These are phyloP conservation scores for Alaudala cheleensis DNA, from an alignment of 2,113 vertebrate genomes.

Conservation along the genomic window DNA sequence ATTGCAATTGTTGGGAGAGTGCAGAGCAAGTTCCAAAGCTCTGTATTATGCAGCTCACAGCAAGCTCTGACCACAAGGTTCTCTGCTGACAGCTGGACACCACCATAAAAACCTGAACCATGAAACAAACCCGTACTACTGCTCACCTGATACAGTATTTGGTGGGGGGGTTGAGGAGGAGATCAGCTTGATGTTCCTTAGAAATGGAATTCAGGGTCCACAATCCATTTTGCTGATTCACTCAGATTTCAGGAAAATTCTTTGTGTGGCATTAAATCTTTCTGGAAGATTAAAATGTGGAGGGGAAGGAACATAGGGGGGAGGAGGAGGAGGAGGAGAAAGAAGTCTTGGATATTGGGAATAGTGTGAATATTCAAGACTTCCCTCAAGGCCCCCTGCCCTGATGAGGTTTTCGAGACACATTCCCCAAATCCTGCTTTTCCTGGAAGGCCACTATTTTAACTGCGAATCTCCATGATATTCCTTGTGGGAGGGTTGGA, in stretches of 20 bases:
- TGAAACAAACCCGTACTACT: not conserved
- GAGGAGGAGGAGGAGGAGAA: not conserved
- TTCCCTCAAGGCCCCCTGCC: not conserved
- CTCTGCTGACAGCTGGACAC: not conserved
- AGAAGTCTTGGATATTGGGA: not conserved
- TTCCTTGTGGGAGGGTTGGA: not conserved
- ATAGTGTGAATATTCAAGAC: not conserved
- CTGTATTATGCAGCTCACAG: not conserved
- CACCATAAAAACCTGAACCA: not conserved
- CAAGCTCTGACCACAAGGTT: not conserved
- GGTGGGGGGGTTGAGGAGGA: rapidly evolving
- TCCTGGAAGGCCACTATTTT: not conserved
- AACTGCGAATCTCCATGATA: not conserved
- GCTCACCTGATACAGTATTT: not conserved
- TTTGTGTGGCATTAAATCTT: not conserved
- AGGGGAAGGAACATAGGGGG: not conserved
- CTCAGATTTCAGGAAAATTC: not conserved
- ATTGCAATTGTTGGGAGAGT: not conserved
- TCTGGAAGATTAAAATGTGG: not conserved
- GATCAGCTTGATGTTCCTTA: not conserved
- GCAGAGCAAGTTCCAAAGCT: not conserved
- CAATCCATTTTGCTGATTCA: not conserved
- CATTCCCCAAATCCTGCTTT: not conserved
- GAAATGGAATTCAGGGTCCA: not conserved
- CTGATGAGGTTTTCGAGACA: not conserved